These are phyloP conservation scores for Poecilia velifera DNA, from an alignment of 2,797 vertebrate genomes.

Conservation along the genomic window DNA sequence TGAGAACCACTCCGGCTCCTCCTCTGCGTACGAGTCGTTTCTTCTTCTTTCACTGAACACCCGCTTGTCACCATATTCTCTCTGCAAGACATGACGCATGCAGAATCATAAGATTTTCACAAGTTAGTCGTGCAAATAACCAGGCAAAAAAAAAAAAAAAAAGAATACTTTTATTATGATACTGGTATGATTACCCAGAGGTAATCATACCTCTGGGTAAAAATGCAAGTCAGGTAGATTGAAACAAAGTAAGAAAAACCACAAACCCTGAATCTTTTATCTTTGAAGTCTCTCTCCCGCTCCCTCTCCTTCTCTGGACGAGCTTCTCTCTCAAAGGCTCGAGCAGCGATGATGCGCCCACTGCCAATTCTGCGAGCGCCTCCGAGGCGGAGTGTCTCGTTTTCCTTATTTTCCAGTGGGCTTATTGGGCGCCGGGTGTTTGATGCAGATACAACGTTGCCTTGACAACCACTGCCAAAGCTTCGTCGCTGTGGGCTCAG, in stretches of 20 bases:
- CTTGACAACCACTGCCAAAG: conserved; percentile 96
- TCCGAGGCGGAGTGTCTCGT: conserved; percentile 87
- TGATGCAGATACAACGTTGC: conserved; percentile 76
- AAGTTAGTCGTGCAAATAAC: not conserved
- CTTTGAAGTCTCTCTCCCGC: conserved; percentile 93
- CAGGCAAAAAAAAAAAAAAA: not conserved
- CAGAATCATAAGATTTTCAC: not conserved
- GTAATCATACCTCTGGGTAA: too few relatives aligned
- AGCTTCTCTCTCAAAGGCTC: conserved; percentile 91
- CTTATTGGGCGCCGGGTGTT: conserved; percentile 87
- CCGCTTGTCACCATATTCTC: conserved; percentile 95
- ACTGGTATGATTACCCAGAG: too few relatives aligned
- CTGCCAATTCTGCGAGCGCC: conserved; percentile 93
- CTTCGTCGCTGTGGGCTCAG: conserved; percentile 95
- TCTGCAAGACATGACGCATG: conserved; percentile 71
- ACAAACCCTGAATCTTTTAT: conserved; percentile 96
- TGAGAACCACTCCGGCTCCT: conserved; percentile 98
- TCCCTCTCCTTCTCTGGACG: conserved; percentile 91
- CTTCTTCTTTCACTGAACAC: conserved; percentile 94
- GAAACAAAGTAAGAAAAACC: not conserved
- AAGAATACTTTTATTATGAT: not conserved
- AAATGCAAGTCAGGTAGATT: too few relatives aligned
- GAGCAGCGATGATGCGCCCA: conserved; percentile 91
- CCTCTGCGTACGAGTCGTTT: conserved; percentile 96
- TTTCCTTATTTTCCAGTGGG: conserved; percentile 93